Conservation (phyloP, 2,888 invertebrate genomes). For the Brachypalpus laphriformis region DNA sequence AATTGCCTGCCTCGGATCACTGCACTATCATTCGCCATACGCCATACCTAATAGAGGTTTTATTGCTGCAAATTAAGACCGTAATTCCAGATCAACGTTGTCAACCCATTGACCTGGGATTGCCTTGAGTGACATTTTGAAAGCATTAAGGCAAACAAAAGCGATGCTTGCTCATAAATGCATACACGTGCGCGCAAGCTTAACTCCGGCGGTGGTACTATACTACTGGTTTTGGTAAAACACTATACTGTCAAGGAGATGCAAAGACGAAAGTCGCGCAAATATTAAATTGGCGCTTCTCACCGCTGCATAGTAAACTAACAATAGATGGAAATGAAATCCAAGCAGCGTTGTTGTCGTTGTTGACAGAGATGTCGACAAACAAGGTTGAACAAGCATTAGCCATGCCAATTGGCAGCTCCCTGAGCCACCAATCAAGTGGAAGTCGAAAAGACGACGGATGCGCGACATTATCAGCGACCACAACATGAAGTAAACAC, state of each 20-base stretch:
- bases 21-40: conserved; percentile 39
- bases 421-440: conserved; percentile 70
- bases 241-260: conserved; percentile 19
- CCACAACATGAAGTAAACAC: conserved; percentile 75
- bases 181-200: conserved; percentile 44
- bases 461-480: conserved; percentile 75
- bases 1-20: conserved; percentile 46
- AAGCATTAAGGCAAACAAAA: conserved; percentile 2
- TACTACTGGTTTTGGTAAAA: not conserved
- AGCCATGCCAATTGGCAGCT: conserved; percentile 68
- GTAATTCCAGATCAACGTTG: conserved; percentile 37
- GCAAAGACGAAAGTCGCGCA: conserved; percentile 41
- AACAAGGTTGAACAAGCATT: conserved; percentile 55
- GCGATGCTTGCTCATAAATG: conserved; percentile 30
- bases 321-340: conserved; percentile 58
- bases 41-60: conserved; percentile 38
- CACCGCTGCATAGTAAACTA: conserved; percentile 36
- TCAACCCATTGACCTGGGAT: conserved; percentile 60
- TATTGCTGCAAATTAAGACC: conserved; percentile 70
- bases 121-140: conserved; percentile 27
- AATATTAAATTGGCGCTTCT: conserved; percentile 48
- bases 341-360: conserved; percentile 30
- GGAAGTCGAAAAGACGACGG: conserved; percentile 66
- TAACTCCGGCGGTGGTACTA: not conserved
- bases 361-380: conserved; percentile 64